These are phyloP conservation scores for Ancistrus triradiatus DNA, from an alignment of 2,113 vertebrate species.

Conservation along the genomic window DNA sequence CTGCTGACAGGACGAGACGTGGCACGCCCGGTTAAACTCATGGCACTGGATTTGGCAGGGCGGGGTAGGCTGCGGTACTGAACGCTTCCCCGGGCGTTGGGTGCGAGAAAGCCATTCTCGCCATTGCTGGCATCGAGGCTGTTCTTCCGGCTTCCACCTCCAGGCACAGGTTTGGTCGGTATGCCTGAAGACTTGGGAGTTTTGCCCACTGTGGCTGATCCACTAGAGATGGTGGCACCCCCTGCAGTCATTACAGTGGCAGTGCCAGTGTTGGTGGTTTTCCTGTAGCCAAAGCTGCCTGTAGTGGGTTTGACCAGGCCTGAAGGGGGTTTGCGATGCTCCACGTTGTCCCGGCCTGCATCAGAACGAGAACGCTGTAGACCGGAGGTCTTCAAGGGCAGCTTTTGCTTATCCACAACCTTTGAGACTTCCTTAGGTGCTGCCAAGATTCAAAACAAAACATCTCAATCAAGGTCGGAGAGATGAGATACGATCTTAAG, in stretches of 20 bases:
- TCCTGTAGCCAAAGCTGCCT: slow-evolving; percentile 88
- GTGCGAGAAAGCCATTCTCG: slow-evolving; percentile 82
- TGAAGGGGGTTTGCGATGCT: slow-evolving; percentile 90
- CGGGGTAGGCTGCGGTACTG: slow-evolving; percentile 96
- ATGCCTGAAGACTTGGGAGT: slow-evolving; percentile 87
- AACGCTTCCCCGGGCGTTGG: slow-evolving; percentile 83
- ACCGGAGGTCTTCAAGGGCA: slow-evolving; percentile 78
- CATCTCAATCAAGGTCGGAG: too few relatives aligned
- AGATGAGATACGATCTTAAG: too few relatives aligned
- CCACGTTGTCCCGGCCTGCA: slow-evolving; percentile 82
- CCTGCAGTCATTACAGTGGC: slow-evolving; percentile 87
- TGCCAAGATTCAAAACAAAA: slow-evolving; percentile 30
- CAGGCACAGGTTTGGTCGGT: slow-evolving; percentile 80
- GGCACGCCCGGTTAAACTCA: slow-evolving; percentile 82
- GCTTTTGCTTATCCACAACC: slow-evolving; percentile 83
- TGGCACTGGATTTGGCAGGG: slow-evolving; percentile 89
- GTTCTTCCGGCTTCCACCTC: slow-evolving; percentile 73
- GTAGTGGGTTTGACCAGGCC: slow-evolving; percentile 83
- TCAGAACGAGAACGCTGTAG: slow-evolving; percentile 92
- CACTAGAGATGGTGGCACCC: slow-evolving; percentile 70
- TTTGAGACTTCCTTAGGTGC: slow-evolving; percentile 80
- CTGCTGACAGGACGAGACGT: slow-evolving; percentile 77
- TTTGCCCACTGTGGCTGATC: slow-evolving; percentile 87
- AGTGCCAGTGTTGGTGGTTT: slow-evolving; percentile 77
- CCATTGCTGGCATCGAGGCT: slow-evolving; percentile 85